Conservation (phyloP, 2,113 vertebrate species). For the Chelonoidis abingdonii region DNA sequence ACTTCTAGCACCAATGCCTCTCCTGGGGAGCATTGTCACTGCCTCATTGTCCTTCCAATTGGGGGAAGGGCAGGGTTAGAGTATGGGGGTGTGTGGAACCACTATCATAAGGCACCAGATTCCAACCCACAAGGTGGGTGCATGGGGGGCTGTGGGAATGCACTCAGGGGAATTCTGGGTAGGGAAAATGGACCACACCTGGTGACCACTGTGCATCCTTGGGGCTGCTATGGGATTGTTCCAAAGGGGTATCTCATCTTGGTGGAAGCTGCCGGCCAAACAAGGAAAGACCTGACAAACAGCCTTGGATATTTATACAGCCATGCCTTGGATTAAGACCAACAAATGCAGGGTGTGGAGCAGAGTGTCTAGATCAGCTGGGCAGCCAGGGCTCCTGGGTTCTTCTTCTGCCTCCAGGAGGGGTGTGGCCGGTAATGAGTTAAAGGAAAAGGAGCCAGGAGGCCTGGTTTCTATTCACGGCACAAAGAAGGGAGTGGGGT, state of each 20-base stretch:
- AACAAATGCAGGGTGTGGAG: background rate
- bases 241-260: background rate
- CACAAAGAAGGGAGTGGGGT: no score
- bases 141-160: background rate
- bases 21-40: background rate
- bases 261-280: background rate
- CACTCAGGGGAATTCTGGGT: background rate
- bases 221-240: background rate
- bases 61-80: background rate
- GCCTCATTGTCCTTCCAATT: background rate
- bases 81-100: background rate
- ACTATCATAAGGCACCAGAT: background rate
- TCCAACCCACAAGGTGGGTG: background rate
- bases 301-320: background rate
- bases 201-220: background rate
- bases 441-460: no score
- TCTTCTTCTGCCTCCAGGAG: no score
- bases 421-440: no score
- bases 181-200: background rate
- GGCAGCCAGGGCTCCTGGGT: no score
- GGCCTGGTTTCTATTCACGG: no score
- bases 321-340: background rate
- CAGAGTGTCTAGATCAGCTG: background rate
- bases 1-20: background rate
- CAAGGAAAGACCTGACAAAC: background rate